Evolutionary conservation across 2,113 vertebrate species (phyloP), one percentile per base, ranked within the genome.

Genomic region (Phrynosoma blainvillii): DNA sequence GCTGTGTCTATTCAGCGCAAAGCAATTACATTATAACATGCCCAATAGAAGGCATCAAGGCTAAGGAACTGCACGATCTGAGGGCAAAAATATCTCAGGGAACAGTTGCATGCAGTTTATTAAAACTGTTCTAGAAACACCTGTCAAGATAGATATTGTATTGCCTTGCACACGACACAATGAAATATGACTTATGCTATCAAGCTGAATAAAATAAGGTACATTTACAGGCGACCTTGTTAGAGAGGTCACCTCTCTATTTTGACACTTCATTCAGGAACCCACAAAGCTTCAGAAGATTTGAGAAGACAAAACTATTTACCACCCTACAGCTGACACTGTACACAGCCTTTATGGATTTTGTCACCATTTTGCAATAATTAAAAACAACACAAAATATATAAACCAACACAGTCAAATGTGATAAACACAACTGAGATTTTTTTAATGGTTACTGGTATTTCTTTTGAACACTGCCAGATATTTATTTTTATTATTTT

Each of bases 111-210:
- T 12, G 12, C 1, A 83, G 20, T 52, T 93, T 80, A 90, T 80
- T 89, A 79, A 90, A 91, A 94, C 6, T n/a, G 88, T n/a, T 32
- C 32, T 92, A 76, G 90, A 94, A 90, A 91, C 65, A 91, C 73
- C 70, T 23, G 87, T 93, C 82, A 81, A 91, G 91, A 88, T 78
- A 59, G 89, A 79, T 90, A 92, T 82, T 54, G n/a, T 0, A 85
- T 59, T 47, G 59, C 87, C 77, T 81, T 74, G 76, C 91, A 90
- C 70, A 84, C 88, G 91, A 73, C 79, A 54, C 25, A 90, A 89
- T 76, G 82, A 89, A 89, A 93, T 88, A 89, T 68, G 75, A 93
- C 87, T 90, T 90, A 18, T 86, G 76, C 68, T 86, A 93, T 32
- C 75, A 90, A 91, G 75, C 8, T 86, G 32, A 89, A 92, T 47